These are phyloP conservation scores for Spongia lamella DNA, from an alignment of 37 sponge, comb jelly and placozoan species.

Conservation along the genomic window DNA sequence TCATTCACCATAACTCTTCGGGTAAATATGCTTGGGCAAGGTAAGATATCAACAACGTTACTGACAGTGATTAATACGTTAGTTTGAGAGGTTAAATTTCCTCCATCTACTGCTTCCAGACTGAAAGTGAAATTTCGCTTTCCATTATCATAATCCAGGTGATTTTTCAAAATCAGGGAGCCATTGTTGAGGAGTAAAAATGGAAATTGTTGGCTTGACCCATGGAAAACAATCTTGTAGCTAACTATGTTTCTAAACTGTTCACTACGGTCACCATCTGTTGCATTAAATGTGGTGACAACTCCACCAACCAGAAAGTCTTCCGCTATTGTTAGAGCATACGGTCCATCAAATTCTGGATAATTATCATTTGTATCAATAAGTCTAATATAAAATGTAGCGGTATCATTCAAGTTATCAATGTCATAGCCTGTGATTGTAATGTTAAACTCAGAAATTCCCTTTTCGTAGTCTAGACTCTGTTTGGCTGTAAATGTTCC, in stretches of 20 bases:
- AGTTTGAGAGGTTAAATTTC: slow-evolving; percentile 17
- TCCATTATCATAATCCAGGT: slow-evolving; percentile 41
- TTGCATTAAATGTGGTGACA: slow-evolving; percentile 18
- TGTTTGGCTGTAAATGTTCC: slow-evolving; percentile 29
- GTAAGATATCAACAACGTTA: slow-evolving; percentile 50
- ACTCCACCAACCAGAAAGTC: not conserved
- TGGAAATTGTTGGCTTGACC: not conserved
- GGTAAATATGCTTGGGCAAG: slow-evolving; percentile 16
- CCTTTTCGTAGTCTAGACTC: slow-evolving; percentile 47
- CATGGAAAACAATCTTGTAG: slow-evolving; percentile 13
- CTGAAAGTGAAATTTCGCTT: slow-evolving; percentile 11
- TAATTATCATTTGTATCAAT: slow-evolving; percentile 56
- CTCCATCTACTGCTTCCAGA: slow-evolving; percentile 26
- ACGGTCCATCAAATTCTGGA: slow-evolving; percentile 26
- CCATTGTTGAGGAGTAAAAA: slow-evolving; percentile 21
- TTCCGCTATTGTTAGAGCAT: not conserved
- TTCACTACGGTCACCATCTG: slow-evolving; percentile 34
- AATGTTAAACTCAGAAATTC: slow-evolving; percentile 29
- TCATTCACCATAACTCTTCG: slow-evolving; percentile 26
- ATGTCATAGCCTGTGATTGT: slow-evolving; percentile 20
- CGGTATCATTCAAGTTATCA: no score
- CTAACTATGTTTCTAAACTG: slow-evolving; percentile 21
- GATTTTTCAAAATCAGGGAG: not conserved
- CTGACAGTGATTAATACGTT: slow-evolving; percentile 12
- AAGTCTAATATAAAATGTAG: not conserved